Percentiles rank a stretch among this genome's conserved stretches.
These are phyloP conservation scores for Hypsibius dujardini DNA, from an alignment of 1,140 invertebrate species.

Conservation along the genomic window DNA sequence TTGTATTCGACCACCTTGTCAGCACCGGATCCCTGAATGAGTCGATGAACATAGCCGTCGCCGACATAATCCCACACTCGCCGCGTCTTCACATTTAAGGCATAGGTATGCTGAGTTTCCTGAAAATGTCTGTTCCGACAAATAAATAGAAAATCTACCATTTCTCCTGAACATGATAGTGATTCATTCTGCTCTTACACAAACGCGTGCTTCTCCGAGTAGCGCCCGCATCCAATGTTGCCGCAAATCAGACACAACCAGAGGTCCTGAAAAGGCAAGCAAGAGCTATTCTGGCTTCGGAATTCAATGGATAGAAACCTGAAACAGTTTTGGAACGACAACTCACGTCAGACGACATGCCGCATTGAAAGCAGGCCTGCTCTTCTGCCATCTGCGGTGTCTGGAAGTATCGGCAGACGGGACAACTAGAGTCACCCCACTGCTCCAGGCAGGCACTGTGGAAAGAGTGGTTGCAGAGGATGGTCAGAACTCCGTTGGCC, in stretches of 20 bases:
- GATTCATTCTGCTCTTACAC: slow-evolving; percentile 32
- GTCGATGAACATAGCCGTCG: slow-evolving; percentile 90
- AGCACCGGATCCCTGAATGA: slow-evolving; percentile 88
- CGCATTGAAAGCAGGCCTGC: slow-evolving; percentile 63
- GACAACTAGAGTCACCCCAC: slow-evolving; percentile 78
- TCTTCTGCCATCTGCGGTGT: slow-evolving; percentile 71
- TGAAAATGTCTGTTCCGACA: slow-evolving; percentile 56
- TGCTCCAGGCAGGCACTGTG: slow-evolving; percentile 81
- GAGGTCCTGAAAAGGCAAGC: slow-evolving; percentile 46
- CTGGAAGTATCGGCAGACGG: slow-evolving; percentile 61
- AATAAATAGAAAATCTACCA: slow-evolving; percentile 19
- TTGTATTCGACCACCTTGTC: slow-evolving; percentile 71
- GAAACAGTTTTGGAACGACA: neutral
- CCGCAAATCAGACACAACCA: slow-evolving; percentile 99
- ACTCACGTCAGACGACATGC: slow-evolving; percentile 12
- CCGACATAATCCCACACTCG: slow-evolving; percentile 94
- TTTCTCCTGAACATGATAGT: neutral
- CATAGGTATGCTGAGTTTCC: slow-evolving; percentile 86
- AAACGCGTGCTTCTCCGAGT: slow-evolving; percentile 51
- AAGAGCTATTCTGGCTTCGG: neutral
- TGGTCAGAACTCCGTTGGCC: slow-evolving; percentile 87
- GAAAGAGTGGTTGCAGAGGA: slow-evolving; percentile 95
- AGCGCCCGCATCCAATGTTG: slow-evolving; percentile 83
- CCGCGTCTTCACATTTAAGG: slow-evolving; percentile 62
- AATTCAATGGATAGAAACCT: slow-evolving; percentile 14